phyloP scores from a whole-genome alignment of 2,888 invertebrate genomes.

The Sclerodermus sp. region DNA sequence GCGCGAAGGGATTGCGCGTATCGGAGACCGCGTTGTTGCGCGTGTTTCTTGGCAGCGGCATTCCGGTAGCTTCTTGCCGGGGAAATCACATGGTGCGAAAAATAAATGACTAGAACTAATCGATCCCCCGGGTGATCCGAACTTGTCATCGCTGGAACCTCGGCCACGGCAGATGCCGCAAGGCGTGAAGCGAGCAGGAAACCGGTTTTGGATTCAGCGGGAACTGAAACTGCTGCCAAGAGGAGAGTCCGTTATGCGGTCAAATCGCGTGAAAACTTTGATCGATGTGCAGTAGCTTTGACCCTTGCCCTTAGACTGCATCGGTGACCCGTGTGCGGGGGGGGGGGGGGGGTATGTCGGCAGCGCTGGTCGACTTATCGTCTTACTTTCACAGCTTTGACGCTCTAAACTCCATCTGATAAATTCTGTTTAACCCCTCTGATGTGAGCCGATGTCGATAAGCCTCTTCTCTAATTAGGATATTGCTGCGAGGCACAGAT shows the following conservation, averaged over 20 bases:
- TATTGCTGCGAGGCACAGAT: constrained; percentile 24
- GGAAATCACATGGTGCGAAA: background rate
- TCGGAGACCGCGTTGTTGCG: background rate
- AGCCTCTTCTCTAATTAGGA: constrained; percentile 41
- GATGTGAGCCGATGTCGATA: constrained; percentile 3
- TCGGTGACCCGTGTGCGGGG: no score
- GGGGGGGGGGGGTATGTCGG: no score
- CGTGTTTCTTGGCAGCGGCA: constrained; percentile 1
- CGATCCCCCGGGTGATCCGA: constrained; percentile 33
- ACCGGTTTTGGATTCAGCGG: no score
- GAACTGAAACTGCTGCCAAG: no score
- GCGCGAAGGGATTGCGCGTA: no score
- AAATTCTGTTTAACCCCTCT: background rate
- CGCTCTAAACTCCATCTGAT: background rate
- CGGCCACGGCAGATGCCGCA: background rate
- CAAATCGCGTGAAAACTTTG: constrained; percentile 35
- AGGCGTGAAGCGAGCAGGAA: background rate
- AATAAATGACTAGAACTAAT: constrained; percentile 23
- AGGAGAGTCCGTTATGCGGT: no score
- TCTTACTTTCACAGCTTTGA: background rate
- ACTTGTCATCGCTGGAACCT: constrained; percentile 27
- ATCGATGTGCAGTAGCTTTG: constrained; percentile 26
- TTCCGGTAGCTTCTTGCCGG: background rate
- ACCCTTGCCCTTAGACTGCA: constrained; percentile 19
- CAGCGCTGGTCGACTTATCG: background rate